Base-by-base conservation (phyloP, 1,140 invertebrate genomes). In the Bursaphelenchus mucronatus region DNA sequence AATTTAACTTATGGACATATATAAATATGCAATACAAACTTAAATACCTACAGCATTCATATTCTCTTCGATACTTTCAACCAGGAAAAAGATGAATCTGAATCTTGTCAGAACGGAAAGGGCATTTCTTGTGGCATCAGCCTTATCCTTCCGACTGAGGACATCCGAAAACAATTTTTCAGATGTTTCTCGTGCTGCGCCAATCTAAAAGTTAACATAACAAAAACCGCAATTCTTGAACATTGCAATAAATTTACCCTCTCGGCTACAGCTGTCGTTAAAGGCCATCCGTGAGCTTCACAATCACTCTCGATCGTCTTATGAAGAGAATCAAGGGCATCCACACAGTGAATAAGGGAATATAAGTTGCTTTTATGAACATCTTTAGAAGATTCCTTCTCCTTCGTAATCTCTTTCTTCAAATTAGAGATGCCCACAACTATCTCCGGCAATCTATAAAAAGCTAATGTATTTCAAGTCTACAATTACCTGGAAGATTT, bases 141-240 rank as follows among this genome's bases (percentile, higher is more conserved):
- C 94, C 78, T 89, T 88, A 74, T 97, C 94, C 81, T 95, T 90
- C 52, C 94, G 86, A 9, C 89, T 87, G 45, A 98, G 82, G 11
- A 98, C 94, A 81, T 94, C 92, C 64, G 92, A 88, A 81, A 97
- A 99, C 39, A 98, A 84, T 71, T 89, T 90, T 79, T 94, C 90
- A 0, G 94, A 94, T 82, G 94, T 90, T 44, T 86, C 86, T 82
- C 92, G 92, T 3, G 92, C 91, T 82, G 90, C 89, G 89, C 81
- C 58, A 84, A 85, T 67, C 79, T 80, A 49, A 21, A 76, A 66
- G 56, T 21, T 49, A 62, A 13, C 17, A 4, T 46, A 7, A 17
- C 41, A 49, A 39, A 46, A 44, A 10, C 30, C n/a, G 30, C 30
- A 30, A 30, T 30, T 30, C 10, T 0, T 19, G 21, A 70, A 21